Base-by-base conservation (phyloP, 2,797 vertebrate species). In the Poecilia picta region DNA sequence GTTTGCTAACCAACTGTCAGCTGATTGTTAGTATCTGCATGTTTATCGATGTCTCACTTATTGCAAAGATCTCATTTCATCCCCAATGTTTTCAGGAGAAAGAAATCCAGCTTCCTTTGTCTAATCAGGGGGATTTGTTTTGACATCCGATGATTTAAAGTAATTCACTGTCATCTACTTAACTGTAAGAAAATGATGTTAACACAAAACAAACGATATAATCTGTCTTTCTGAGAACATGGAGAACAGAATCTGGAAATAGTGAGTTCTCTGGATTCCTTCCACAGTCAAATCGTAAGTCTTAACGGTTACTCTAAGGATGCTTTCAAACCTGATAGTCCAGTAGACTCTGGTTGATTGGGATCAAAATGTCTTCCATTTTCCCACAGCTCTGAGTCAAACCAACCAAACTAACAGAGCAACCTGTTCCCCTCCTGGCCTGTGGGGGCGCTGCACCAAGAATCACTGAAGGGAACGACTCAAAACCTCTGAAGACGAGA, bases 1-100 rank as follows among this genome's bases (percentile, higher is more conserved):
- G 77, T 55, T 41, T 28, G 23, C 49, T 43, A 71, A 77, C 68
- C 10, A 57, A 72, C 2, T 16, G 25, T 66, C 62, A 70, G 64
- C 36, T 70, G 62, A 53, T 13, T 28, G 33, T 51, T 47, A 70
- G 73, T 45, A 62, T 31, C 53, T 51, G 46, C 31, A 73, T 71
- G 68, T 46, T 46, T 18, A 45, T 45, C 25, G 46, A 41, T 71
- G 41, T 45, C 43, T 45, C 64, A 16, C 4, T n/a, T 46, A 45
- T 16, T 45, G 25, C 25, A 45, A 39, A 0, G 41, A 41, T 8
- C 8, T 39, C 33, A 23, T 10, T 66, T 11, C 33, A n/a, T n/a
- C 13, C 33, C 33, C 20, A 41, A 39, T 23, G 12, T 43, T 25
- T 70, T 25, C 20, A 43, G 39, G 36, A 23, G 6, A 11, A 43